These are phyloP conservation scores for Brachyrhaphis roseni DNA, from an alignment of 2,797 vertebrate species.

Conservation along the genomic window DNA sequence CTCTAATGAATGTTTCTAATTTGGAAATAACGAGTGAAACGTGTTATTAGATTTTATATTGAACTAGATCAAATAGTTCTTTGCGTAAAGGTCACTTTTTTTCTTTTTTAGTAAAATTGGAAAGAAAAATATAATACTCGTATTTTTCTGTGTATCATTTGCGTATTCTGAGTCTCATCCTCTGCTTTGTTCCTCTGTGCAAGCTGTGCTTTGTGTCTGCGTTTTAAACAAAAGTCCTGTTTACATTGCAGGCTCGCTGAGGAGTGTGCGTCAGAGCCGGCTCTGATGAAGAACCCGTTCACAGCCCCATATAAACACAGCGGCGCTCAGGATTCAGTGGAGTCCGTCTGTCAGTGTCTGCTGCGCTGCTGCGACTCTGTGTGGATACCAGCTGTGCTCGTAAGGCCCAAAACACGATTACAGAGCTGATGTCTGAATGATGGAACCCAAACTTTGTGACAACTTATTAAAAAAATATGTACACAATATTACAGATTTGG, in stretches of 20 bases:
- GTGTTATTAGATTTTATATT: neutral
- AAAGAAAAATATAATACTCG: neutral
- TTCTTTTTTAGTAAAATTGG: neutral
- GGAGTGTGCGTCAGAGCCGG: slow-evolving; percentile 85
- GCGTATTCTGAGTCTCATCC: neutral
- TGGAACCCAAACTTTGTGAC: neutral
- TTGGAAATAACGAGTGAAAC: neutral
- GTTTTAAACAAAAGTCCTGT: slow-evolving; percentile 9
- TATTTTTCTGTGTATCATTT: neutral
- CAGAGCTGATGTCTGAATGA: slow-evolving; percentile 17
- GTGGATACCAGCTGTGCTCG: slow-evolving; percentile 90
- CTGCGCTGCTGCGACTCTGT: slow-evolving; percentile 87
- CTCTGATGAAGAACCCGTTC: slow-evolving; percentile 87
- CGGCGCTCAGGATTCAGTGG: slow-evolving; percentile 78
- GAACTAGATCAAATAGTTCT: neutral
- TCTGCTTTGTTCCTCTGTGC: neutral
- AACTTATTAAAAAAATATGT: neutral
- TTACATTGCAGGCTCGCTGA: slow-evolving; percentile 83
- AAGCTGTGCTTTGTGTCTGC: neutral
- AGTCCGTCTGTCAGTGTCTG: slow-evolving; percentile 87
- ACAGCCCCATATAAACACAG: slow-evolving; percentile 83
- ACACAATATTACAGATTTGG: neutral
- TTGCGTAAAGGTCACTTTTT: neutral
- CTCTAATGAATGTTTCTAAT: neutral
- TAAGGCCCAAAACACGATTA: slow-evolving; percentile 66